Evolutionary conservation across 2,888 invertebrate species (phyloP).

Genomic region (Ethmia dodecea): DNA sequence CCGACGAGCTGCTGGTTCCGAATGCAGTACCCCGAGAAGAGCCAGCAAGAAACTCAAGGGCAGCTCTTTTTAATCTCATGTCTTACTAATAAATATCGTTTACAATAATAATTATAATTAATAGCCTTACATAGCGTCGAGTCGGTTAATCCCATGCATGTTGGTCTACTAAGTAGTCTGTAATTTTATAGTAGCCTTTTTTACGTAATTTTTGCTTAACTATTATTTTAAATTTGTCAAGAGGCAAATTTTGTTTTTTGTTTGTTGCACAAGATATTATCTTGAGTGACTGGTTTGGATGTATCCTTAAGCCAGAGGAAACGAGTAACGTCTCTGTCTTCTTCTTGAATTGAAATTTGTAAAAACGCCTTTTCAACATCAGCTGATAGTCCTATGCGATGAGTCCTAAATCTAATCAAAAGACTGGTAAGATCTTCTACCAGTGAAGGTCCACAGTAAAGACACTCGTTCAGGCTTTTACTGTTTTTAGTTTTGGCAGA

Average conservation of each 20-base stretch:
- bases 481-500: slow-evolving; percentile 1
- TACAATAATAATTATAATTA: too few species aligned
- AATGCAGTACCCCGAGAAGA: too few species aligned
- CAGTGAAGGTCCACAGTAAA: slow-evolving; percentile 6
- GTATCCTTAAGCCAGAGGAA: slow-evolving; percentile 15
- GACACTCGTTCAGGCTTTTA: slow-evolving; percentile 7
- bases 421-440: slow-evolving; percentile 2
- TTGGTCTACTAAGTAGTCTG: too few species aligned
- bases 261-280: slow-evolving; percentile 12
- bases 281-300: background rate
- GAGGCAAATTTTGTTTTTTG: background rate
- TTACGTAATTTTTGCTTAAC: too few species aligned
- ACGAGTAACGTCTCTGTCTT: slow-evolving; percentile 15
- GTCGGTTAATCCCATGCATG: too few species aligned
- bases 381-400: slow-evolving; percentile 9
- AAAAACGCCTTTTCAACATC: slow-evolving; percentile 20
- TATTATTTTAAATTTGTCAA: too few species aligned
- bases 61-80: too few species aligned
- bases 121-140: too few species aligned
- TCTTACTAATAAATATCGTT: too few species aligned
- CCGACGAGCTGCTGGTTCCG: too few species aligned
- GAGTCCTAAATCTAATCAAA: slow-evolving; percentile 11
- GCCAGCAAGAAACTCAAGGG: too few species aligned
- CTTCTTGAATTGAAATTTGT: slow-evolving; percentile 9
- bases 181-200: too few species aligned